Conservation (phyloP, 2,888 invertebrate species). For the Strigamia transsilvanica region DNA sequence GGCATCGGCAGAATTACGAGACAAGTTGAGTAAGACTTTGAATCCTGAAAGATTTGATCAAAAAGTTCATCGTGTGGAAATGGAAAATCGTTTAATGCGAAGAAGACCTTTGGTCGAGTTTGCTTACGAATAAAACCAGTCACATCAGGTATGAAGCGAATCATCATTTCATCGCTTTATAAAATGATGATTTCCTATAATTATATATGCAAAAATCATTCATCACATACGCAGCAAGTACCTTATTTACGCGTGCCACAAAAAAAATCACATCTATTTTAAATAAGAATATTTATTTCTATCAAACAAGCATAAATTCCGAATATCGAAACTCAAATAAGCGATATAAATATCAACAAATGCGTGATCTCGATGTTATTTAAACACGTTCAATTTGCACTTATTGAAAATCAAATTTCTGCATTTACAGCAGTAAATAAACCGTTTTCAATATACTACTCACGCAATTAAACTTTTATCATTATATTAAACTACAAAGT, state of each 20-base stretch:
- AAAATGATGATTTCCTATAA: not conserved
- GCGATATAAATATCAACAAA: no score
- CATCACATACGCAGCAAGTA: not conserved
- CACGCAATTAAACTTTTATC: no score
- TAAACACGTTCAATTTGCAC: no score
- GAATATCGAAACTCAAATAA: not conserved
- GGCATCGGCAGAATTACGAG: conserved; percentile 54
- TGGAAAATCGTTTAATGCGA: conserved; percentile 8
- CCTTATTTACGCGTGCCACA: not conserved
- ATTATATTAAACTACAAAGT: no score
- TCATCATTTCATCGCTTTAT: not conserved
- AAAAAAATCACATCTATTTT: not conserved
- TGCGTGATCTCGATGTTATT: no score
- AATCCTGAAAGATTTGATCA: conserved; percentile 49
- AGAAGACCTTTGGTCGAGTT: conserved; percentile 37
- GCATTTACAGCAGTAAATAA: no score
- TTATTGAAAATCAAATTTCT: no score
- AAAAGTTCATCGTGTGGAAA: conserved; percentile 50
- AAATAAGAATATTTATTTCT: not conserved
- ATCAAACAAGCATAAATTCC: not conserved
- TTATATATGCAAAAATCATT: not conserved
- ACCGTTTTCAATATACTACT: no score
- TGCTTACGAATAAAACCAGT: not conserved
- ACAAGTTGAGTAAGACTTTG: conserved; percentile 49
- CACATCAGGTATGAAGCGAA: not conserved